phyloP scores from a whole-genome alignment of 2,888 invertebrate species.

The Nomada ferruginata region DNA sequence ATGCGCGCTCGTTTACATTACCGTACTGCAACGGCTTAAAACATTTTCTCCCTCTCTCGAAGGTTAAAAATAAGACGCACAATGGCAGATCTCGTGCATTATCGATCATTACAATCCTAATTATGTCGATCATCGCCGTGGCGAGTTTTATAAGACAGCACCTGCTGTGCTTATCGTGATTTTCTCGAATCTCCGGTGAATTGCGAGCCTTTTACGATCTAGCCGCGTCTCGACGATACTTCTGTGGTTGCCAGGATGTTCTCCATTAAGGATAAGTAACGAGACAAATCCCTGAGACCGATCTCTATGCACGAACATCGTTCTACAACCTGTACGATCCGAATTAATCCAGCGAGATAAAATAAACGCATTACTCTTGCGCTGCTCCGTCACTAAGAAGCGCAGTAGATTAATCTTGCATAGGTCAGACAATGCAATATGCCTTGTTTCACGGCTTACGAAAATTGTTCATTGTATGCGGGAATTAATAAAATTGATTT shows the following conservation, averaged over 20 bases:
- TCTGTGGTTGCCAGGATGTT: constrained; percentile 11
- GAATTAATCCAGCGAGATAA: not conserved
- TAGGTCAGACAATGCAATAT: not conserved
- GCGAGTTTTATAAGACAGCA: constrained; percentile 46
- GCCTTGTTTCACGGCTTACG: not conserved
- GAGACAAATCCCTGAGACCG: constrained; percentile 15
- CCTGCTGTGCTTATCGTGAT: constrained; percentile 54
- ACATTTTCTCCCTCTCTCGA: not conserved
- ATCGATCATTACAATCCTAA: constrained; percentile 24
- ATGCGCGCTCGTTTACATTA: too few species aligned
- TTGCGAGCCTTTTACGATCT: constrained; percentile 32
- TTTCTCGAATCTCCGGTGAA: constrained; percentile 29
- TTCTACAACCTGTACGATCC: not conserved
- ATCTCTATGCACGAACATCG: constrained; percentile 17
- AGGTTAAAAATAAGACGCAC: constrained; percentile 11
- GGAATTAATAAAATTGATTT: too few species aligned
- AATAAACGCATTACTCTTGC: constrained; percentile 14
- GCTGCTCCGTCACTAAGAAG: not conserved
- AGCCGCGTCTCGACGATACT: not conserved
- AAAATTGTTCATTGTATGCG: not conserved
- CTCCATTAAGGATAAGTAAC: constrained; percentile 42
- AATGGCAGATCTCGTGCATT: constrained; percentile 3
- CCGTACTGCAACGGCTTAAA: too few species aligned
- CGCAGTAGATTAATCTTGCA: not conserved
- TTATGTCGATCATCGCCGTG: constrained; percentile 38